Conservation (phyloP, 2,113 vertebrate genomes). For the Azemiops feae region DNA sequence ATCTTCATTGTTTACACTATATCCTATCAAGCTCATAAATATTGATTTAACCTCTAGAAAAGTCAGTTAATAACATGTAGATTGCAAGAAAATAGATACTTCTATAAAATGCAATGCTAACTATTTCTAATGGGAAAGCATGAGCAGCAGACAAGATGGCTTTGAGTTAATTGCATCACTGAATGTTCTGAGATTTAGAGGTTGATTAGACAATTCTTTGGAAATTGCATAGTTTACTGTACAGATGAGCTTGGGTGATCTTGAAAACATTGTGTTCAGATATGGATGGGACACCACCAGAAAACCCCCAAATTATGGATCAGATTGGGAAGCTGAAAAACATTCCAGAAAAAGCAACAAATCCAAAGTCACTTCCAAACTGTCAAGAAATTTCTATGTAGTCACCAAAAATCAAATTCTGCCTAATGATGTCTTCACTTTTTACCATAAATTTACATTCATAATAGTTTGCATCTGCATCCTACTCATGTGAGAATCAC, state of each 20-base stretch:
- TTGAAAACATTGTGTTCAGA: not conserved
- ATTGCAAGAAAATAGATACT: conserved; percentile 40
- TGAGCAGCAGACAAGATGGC: not conserved
- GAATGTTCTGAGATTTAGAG: not conserved
- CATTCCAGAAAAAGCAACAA: not conserved
- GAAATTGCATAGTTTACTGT: not conserved
- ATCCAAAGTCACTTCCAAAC: not conserved
- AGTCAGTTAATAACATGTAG: conserved; percentile 61
- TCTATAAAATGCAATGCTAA: not conserved
- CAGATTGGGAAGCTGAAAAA: not conserved
- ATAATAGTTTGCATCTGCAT: not conserved
- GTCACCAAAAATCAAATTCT: not conserved
- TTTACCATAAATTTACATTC: conserved; percentile 61
- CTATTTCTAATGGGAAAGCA: not conserved
- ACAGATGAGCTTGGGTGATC: not conserved
- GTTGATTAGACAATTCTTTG: not conserved
- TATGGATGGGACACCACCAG: not conserved
- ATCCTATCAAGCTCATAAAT: conserved; percentile 65
- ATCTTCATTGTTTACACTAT: conserved; percentile 67
- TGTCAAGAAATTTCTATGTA: not conserved
- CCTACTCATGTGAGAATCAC: not conserved
- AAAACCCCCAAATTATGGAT: not conserved
- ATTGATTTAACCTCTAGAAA: conserved; percentile 68
- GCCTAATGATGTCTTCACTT: not conserved
- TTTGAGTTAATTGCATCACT: not conserved